Evolutionary conservation across 2,113 vertebrate genomes (phyloP).

Genomic region (Apteryx mantelli): DNA sequence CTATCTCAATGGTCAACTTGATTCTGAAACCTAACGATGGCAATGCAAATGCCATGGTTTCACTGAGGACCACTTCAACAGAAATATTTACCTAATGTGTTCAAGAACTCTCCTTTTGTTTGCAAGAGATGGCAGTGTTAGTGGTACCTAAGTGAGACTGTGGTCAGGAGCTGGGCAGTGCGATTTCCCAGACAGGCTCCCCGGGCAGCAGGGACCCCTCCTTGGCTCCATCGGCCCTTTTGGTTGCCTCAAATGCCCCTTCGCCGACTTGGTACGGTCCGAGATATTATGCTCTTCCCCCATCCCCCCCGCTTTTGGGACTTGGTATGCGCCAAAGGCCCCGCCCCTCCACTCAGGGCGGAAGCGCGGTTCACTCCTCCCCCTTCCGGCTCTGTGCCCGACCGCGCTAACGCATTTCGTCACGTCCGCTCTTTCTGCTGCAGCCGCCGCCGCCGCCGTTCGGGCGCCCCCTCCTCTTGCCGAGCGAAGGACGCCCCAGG

Average conservation of each 20-base stretch:
- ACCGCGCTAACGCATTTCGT: fast-evolving
- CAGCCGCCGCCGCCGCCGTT: fast-evolving
- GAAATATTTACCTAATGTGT: fast-evolving
- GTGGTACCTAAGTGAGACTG: fast-evolving
- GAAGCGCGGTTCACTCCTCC: not conserved
- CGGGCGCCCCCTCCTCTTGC: fast-evolving
- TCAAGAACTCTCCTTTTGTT: fast-evolving
- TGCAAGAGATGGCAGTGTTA: fast-evolving
- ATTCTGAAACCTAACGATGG: not conserved
- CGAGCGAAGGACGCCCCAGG: not conserved
- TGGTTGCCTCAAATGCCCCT: too few species aligned
- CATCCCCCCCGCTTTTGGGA: not conserved
- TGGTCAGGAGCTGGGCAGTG: fast-evolving
- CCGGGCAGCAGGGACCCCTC: fast-evolving
- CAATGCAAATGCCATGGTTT: not conserved
- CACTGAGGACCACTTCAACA: fast-evolving
- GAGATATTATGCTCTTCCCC: too few species aligned
- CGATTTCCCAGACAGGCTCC: not conserved
- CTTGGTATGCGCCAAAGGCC: not conserved
- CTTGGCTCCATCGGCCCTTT: not conserved
- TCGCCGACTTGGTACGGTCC: not conserved
- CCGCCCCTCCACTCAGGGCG: not conserved
- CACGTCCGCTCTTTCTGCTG: not conserved
- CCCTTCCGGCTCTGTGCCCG: not conserved
- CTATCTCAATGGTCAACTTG: not conserved